Evolutionary conservation across 2,113 vertebrate species (phyloP).

Genomic region (Pagrus major): DNA sequence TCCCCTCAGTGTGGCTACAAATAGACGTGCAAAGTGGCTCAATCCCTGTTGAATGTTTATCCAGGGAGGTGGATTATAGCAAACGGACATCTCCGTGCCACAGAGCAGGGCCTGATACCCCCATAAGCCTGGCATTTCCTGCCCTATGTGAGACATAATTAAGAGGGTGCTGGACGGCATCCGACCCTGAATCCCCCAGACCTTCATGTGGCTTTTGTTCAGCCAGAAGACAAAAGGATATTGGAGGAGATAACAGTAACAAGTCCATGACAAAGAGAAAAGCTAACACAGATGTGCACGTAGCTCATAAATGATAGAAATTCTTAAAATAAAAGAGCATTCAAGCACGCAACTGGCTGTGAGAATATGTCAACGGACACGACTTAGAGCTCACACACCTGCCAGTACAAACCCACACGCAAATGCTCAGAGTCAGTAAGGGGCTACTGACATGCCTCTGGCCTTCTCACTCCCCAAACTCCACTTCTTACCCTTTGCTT

Average conservation of each 20-base stretch:
- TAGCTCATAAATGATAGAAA: conserved; percentile 51
- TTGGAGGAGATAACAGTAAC: conserved; percentile 50
- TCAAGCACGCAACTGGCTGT: conserved; percentile 30
- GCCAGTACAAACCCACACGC: conserved; percentile 25
- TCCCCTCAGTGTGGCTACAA: conserved; percentile 61
- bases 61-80: conserved; percentile 74
- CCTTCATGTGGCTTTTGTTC: conserved; percentile 72
- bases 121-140: conserved; percentile 79
- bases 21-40: conserved; percentile 80
- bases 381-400: conserved; percentile 51
- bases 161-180: conserved; percentile 70
- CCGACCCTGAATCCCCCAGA: conserved; percentile 63
- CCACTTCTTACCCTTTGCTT: conserved; percentile 55
- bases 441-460: conserved; percentile 35
- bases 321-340: conserved; percentile 43
- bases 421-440: conserved; percentile 19
- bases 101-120: conserved; percentile 65
- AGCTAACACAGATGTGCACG: conserved; percentile 44
- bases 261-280: conserved; percentile 52
- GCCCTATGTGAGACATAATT: conserved; percentile 75
- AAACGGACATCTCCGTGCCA: conserved; percentile 71
- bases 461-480: conserved; percentile 32
- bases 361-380: conserved; percentile 24
- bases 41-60: conserved; percentile 77
- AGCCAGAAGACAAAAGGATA: conserved; percentile 54